Evolutionary conservation across 2,113 vertebrate genomes (phyloP), one percentile per base, ranked within the genome.

Genomic region (Sylvia atricapilla): DNA sequence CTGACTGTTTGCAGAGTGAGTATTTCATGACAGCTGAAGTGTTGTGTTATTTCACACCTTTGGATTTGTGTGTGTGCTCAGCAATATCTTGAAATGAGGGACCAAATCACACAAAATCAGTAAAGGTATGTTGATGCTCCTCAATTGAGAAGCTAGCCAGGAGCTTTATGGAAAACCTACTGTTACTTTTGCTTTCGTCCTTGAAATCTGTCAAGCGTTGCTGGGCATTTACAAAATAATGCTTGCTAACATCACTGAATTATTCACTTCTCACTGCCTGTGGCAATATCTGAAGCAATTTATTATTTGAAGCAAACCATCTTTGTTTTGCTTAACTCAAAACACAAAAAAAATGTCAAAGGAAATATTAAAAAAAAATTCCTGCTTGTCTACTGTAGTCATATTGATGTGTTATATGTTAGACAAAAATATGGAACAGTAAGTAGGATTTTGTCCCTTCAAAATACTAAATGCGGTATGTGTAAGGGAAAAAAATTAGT

Each of bases 1-100:
- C 99, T 20, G 99, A 99, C 95, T 99, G 99, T 94, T 98, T 99
- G 89, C 99, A 99, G 94, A 98, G 99, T 99, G 97, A 99, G 99
- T 98, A 91, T 87, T 72, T 50, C 15, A 4, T 66, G 33, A 31
- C 7, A n/a, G 25, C 64, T 84, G 31, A 62, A 72, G 8, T 15
- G 25, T 70, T 30, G 7, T 13, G 28, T 2, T 53, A 41, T 39
- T 80, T 73, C 18, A 69, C 15, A 72, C 19, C 21, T 85, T 74
- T 69, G n/a, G 56, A 46, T 53, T 89, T 66, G 10, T 91, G 9
- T 50, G 12, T 64, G 21, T 15, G 13, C 15, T 66, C 35, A 43
- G 22, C 27, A 22, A 7, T 50, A 39, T 41, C 27, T 62, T 60
- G 33, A 87, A 88, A 35, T 20, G 18, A 35, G 75, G 23, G n/a